Evolutionary conservation across 2,888 invertebrate species (phyloP).

Genomic region (Xanthia icteritia): DNA sequence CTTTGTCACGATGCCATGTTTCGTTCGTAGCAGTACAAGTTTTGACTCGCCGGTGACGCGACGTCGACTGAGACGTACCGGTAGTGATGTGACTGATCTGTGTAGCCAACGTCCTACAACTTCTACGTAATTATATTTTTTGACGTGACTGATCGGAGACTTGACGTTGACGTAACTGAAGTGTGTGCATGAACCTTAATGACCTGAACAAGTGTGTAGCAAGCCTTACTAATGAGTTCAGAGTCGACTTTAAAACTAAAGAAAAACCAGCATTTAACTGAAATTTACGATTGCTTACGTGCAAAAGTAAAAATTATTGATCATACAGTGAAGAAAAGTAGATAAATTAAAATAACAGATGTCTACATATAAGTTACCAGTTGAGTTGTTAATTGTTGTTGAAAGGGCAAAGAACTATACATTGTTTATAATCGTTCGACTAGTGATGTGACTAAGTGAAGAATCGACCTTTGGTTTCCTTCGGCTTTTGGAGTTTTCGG

Average conservation of each 20-base stretch:
- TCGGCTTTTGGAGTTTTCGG: neutral
- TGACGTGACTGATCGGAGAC: too few species aligned
- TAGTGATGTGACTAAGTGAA: constrained; percentile 22
- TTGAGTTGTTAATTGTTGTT: constrained; percentile 15
- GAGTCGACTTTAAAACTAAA: neutral
- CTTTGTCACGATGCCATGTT: too few species aligned
- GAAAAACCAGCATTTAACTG: neutral
- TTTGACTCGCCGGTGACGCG: too few species aligned
- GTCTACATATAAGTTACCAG: neutral
- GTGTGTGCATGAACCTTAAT: too few species aligned
- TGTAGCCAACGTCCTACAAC: too few species aligned
- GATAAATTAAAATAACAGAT: neutral
- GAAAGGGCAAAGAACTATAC: constrained; percentile 44
- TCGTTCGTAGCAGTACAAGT: too few species aligned
- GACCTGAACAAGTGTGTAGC: neutral
- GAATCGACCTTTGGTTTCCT: neutral
- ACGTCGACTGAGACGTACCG: too few species aligned
- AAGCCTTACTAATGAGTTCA: neutral
- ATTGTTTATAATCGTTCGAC: constrained; percentile 20
- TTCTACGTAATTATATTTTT: too few species aligned
- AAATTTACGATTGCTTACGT: neutral
- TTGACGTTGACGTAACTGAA: too few species aligned
- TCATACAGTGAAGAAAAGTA: neutral
- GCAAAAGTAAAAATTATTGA: neutral
- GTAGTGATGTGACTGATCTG: too few species aligned